Evolutionary conservation across 2,113 vertebrate species (phyloP).

Genomic region (Oophaga pumilio): DNA sequence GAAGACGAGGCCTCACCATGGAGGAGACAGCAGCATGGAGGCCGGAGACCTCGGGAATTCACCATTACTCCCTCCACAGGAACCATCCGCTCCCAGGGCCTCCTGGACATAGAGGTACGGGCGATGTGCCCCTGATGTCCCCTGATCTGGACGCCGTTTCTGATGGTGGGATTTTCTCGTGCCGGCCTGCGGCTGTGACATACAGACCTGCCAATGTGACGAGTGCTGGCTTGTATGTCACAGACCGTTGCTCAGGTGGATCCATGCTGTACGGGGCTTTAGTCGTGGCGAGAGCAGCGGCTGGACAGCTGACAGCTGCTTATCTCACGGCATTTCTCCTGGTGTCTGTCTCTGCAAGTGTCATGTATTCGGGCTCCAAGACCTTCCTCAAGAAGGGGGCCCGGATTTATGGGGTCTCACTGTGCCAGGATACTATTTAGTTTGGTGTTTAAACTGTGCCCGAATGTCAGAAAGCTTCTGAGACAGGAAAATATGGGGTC

Average conservation of each 20-base stretch:
- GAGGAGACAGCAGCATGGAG: conserved; percentile 51
- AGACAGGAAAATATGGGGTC: neutral
- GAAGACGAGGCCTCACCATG: conserved; percentile 58
- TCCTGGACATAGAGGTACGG: conserved; percentile 71
- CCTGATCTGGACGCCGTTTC: no score
- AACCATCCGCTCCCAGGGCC: conserved; percentile 68
- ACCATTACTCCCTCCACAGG: conserved; percentile 70
- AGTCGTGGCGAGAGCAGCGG: neutral
- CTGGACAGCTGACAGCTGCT: neutral
- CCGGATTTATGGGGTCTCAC: neutral
- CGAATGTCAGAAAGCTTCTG: neutral
- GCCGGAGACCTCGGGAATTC: conserved; percentile 75
- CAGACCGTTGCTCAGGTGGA: neutral
- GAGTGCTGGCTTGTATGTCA: neutral
- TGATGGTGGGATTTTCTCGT: no score
- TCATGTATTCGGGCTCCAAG: no score
- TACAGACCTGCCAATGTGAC: neutral
- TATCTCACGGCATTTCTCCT: neutral
- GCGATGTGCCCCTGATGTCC: neutral
- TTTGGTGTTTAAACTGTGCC: neutral
- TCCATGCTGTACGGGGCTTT: neutral
- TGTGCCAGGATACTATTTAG: neutral
- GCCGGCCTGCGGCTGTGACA: neutral
- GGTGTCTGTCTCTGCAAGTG: no score
- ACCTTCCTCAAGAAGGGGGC: neutral